A percentile compares a stretch with the other conserved stretches of the same genome.
Evolutionary conservation across 2,888 invertebrate genomes (phyloP).

Genomic region (Drosophila diplacantha): DNA sequence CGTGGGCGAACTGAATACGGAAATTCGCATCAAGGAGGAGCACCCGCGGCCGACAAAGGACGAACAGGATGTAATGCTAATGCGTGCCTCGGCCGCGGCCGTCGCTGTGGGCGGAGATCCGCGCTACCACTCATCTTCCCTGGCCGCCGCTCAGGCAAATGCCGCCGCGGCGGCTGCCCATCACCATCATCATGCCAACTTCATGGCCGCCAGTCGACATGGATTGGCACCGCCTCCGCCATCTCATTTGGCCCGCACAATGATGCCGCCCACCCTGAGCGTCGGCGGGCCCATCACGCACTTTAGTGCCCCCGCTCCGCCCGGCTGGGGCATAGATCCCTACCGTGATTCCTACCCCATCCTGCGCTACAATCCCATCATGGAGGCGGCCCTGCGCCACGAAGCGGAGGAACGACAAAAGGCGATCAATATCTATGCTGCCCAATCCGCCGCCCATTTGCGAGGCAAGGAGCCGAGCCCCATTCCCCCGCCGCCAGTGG

Average conservation of each 20-base stretch:
- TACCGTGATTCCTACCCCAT: constrained; percentile 85
- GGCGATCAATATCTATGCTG: constrained; percentile 85
- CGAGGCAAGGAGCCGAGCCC: constrained; percentile 78
- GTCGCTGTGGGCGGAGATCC: constrained; percentile 77
- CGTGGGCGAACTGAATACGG: constrained; percentile 78
- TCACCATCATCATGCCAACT: constrained; percentile 79
- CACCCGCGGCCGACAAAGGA: constrained; percentile 79
- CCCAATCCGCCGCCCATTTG: constrained; percentile 78
- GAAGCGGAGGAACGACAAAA: constrained; percentile 89
- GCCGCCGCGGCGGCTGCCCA: constrained; percentile 74
- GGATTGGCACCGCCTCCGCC: constrained; percentile 78
- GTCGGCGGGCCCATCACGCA: constrained; percentile 80
- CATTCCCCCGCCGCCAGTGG: constrained; percentile 75
- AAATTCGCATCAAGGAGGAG: constrained; percentile 81
- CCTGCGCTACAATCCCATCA: constrained; percentile 86
- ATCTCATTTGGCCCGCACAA: constrained; percentile 79
- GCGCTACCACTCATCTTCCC: constrained; percentile 79
- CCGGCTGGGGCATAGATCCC: constrained; percentile 81
- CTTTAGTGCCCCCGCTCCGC: constrained; percentile 81
- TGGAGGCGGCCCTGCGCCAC: constrained; percentile 87
- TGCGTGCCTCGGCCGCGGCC: constrained; percentile 72
- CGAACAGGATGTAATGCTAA: constrained; percentile 79
- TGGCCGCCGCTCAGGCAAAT: constrained; percentile 76
- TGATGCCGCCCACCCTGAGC: constrained; percentile 79
- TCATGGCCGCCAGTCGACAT: constrained; percentile 78